Base-by-base conservation (phyloP, 2,888 invertebrate genomes). In the Noctuana brunneofusca region DNA sequence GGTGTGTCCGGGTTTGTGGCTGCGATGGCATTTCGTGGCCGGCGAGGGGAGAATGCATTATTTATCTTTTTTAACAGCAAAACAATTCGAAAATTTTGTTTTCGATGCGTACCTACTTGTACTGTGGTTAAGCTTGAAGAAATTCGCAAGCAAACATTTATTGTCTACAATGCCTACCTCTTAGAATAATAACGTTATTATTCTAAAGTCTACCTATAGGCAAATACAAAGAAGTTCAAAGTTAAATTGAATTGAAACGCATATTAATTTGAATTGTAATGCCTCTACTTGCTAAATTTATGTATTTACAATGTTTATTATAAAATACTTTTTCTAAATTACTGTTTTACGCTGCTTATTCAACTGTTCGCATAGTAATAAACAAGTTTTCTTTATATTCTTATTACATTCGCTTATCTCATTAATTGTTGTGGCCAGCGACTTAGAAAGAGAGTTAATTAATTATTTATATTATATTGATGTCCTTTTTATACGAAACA, bases 1-100 rank as follows among this genome's bases (percentile, higher is more conserved):
- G 79, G 78, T 74, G 78, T 75, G 16, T 14, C 27, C 48, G 38
- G 79, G 78, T 80, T 81, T 59, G 62, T 24, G 59, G 59, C 22
- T 59, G 60, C 16, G 54, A 60, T 54, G 60, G 60, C 60, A 79
- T 80, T 74, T 69, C 67, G 75, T 75, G 72, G 75, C 74, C 70
- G 69, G 68, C 38, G 41, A 43, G 68, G 64, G 59, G 59, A 52
- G 46, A 20, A 27, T 16, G 18, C 16, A 9, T 32, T 54, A 60
- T 60, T 60, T 54, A 60, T 60, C 22, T 54, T 22, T 59, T 60
- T 58, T 35, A 9, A n/a, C 3, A 20, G 12, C 5, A 18, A 30
- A 55, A 55, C 32, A 20, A 57, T 57, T 49, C 22, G 16, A 48
- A 48, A 57, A 22, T 27, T 27, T 27, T 27, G 18, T 43, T 18